Evolutionary conservation across 2,888 invertebrate species (phyloP), one percentile per base, ranked within the genome.

Genomic region (Pollenia labialis): DNA sequence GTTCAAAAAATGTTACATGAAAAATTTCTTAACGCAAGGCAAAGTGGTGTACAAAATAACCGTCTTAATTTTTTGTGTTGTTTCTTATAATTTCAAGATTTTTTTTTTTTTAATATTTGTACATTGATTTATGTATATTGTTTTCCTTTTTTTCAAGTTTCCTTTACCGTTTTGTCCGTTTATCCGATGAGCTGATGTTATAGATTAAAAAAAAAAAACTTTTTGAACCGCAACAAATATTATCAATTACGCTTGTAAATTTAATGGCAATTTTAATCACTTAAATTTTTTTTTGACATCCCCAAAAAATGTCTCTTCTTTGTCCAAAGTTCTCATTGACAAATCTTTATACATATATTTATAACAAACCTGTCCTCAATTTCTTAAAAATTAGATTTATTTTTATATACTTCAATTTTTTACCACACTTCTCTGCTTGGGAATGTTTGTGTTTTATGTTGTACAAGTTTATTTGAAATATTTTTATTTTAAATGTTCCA

Each of bases 401-500:
- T 58, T 68, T 50, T 50, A n/a, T 42, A 58, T 58, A 68, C 66
- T 68, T 81, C n/a, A 81, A 56, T 66, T 66, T 58, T 52, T 58
- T 23, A 4, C 44, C 58, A 68, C 44, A 69, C 46, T 60, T 16
- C 42, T 42, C 14, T 23, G 18, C 4, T n/a, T 75, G 46, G 66
- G 16, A 16, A 7, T 71, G 42, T 40, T 12, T 46, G 23, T 60
- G 18, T 72, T 60, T 52, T 46, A 9, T 54, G 23, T 9, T 71
- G 66, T 46, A 50, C 62, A 64, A 52, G 46, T 56, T 74, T 62
- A 12, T 54, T 84, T 79, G 60, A 82, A 80, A 86, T 83, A 82
- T 84, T 87, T 74, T 84, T 54, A 62, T 72, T 87, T 84, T 81
- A 77, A 76, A 77, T 84, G 87, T 81, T 87, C 84, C 87, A 87